Percentiles rank a stretch among this genome's conserved stretches.
Evolutionary conservation across 2,888 invertebrate species (phyloP).

Genomic region (Campoletis raptor): DNA sequence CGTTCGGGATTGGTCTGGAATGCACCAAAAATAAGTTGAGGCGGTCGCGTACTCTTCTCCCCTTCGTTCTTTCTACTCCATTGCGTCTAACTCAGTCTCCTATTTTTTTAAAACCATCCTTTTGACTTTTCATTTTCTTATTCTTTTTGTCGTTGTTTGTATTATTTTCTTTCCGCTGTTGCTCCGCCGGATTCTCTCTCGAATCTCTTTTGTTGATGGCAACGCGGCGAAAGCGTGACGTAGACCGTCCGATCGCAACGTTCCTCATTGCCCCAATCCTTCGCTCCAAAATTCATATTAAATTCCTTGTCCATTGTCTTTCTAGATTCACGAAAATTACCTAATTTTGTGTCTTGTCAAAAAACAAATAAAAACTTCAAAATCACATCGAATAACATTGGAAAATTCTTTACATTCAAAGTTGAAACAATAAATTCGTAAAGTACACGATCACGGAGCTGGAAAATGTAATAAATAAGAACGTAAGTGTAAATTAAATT

Average conservation of each 20-base stretch:
- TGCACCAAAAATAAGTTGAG: slow-evolving; percentile 80
- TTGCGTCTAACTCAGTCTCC: slow-evolving; percentile 10
- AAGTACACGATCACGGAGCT: neutral
- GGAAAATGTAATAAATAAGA: neutral
- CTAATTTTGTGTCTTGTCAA: neutral
- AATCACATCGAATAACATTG: neutral
- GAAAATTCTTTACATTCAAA: neutral
- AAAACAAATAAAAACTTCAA: neutral
- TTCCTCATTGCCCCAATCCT: slow-evolving; percentile 26
- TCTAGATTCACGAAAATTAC: slow-evolving; percentile 29
- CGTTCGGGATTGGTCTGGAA: slow-evolving; percentile 74
- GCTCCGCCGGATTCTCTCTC: slow-evolving; percentile 42
- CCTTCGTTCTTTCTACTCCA: slow-evolving; percentile 52
- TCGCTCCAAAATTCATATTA: slow-evolving; percentile 15
- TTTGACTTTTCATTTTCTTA: slow-evolving; percentile 34
- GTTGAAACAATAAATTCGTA: neutral
- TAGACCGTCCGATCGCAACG: slow-evolving; percentile 51
- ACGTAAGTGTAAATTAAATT: neutral
- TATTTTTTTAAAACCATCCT: slow-evolving; percentile 31
- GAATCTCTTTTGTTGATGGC: slow-evolving; percentile 67
- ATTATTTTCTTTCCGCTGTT: slow-evolving; percentile 12
- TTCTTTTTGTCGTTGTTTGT: slow-evolving; percentile 6
- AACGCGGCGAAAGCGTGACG: slow-evolving; percentile 72
- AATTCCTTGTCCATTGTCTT: slow-evolving; percentile 20
- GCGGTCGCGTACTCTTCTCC: slow-evolving; percentile 68